These are phyloP conservation scores for Drosophila nebulosa DNA, from an alignment of 1,140 invertebrate genomes.

Conservation along the genomic window DNA sequence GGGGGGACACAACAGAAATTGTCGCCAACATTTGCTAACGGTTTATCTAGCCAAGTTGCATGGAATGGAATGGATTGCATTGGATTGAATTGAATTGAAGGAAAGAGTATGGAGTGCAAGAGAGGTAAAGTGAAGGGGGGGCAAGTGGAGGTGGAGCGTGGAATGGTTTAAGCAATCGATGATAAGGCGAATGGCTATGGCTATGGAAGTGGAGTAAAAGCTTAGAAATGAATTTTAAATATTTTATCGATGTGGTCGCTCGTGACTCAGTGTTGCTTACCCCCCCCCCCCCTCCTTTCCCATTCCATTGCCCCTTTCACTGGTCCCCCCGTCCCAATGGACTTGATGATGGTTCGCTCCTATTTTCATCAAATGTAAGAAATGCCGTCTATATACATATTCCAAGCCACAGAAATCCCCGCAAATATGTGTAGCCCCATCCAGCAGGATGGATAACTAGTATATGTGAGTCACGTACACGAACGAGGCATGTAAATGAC, in stretches of 20 bases:
- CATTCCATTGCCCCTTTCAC: background rate
- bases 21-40: constrained; percentile 49
- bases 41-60: constrained; percentile 10
- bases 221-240: constrained; percentile 79
- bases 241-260: constrained; percentile 68
- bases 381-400: no score
- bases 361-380: constrained; percentile 70
- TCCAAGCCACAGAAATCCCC: constrained; percentile 49
- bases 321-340: constrained; percentile 29
- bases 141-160: background rate
- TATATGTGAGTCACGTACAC: constrained; percentile 75
- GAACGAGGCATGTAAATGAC: constrained; percentile 75
- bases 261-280: constrained; percentile 70
- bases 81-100: background rate
- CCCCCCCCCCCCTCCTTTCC: constrained; percentile 4
- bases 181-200: constrained; percentile 19
- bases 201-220: constrained; percentile 44
- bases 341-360: constrained; percentile 36
- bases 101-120: no score
- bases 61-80: background rate
- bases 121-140: no score
- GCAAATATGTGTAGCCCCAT: constrained; percentile 32
- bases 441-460: constrained; percentile 26
- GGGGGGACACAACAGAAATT: constrained; percentile 21
- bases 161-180: constrained; percentile 43